Evolutionary conservation across 2,888 invertebrate genomes (phyloP).

Genomic region (Andrena fulva): DNA sequence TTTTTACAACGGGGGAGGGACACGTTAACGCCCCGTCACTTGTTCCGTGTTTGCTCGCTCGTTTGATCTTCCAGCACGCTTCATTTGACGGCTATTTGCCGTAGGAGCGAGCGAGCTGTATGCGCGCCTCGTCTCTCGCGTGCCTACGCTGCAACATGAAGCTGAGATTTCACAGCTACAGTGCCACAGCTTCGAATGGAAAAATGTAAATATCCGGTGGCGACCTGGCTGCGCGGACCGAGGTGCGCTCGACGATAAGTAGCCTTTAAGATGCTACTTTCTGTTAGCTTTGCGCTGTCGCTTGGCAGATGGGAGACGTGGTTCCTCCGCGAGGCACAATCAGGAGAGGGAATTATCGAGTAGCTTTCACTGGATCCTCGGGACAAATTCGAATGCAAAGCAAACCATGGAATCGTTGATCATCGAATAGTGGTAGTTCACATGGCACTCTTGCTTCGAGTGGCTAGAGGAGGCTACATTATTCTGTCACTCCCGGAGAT

Average conservation of each 20-base stretch:
- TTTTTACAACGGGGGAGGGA: conserved; percentile 82
- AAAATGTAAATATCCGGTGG: conserved; percentile 42
- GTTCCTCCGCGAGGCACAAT: neutral
- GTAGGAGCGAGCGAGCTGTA: conserved; percentile 46
- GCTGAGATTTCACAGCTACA: conserved; percentile 68
- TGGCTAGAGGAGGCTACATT: too few species aligned
- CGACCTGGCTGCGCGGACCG: neutral
- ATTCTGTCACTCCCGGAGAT: too few species aligned
- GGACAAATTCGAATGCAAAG: neutral
- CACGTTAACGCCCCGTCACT: conserved; percentile 79
- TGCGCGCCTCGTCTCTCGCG: conserved; percentile 64
- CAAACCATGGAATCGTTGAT: neutral
- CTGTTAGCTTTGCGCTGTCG: neutral
- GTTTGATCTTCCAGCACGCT: conserved; percentile 83
- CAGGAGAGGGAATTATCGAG: conserved; percentile 5
- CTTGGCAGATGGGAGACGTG: neutral
- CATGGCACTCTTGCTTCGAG: too few species aligned
- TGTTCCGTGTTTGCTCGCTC: conserved; percentile 83
- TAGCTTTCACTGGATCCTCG: neutral
- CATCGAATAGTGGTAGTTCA: too few species aligned
- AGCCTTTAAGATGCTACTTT: conserved; percentile 22
- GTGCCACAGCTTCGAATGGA: conserved; percentile 30
- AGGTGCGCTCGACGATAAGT: conserved; percentile 18
- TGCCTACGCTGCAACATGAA: conserved; percentile 62
- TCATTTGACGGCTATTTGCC: conserved; percentile 79